phyloP scores from a whole-genome alignment of 1,140 invertebrate species.

The Saccostrea echinata region DNA sequence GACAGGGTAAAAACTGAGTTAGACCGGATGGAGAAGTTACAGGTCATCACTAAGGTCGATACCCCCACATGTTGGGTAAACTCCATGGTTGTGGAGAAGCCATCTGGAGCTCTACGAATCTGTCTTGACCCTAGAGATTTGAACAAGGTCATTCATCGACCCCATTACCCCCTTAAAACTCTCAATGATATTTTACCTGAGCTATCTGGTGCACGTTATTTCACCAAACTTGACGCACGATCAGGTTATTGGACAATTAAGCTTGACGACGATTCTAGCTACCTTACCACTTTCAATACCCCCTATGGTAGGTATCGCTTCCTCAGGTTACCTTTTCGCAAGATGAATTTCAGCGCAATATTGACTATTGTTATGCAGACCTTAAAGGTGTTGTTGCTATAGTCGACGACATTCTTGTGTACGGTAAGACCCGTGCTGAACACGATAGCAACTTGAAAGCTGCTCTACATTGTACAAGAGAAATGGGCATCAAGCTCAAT shows the following conservation, averaged over 20 bases:
- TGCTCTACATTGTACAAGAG: constrained; percentile 73
- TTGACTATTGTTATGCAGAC: constrained; percentile 72
- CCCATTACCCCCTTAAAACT: constrained; percentile 51
- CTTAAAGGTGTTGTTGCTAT: constrained; percentile 69
- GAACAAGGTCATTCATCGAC: neutral
- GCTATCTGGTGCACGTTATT: constrained; percentile 51
- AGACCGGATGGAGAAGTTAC: neutral
- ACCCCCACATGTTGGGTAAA: constrained; percentile 65
- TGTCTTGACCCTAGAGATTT: neutral
- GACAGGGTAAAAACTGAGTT: constrained; percentile 63
- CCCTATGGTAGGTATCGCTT: constrained; percentile 66
- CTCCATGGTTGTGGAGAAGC: constrained; percentile 41
- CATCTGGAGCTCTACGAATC: neutral
- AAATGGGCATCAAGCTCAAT: constrained; percentile 30
- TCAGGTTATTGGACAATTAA: constrained; percentile 76
- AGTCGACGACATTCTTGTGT: constrained; percentile 78
- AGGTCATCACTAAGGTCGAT: neutral
- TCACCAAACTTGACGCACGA: constrained; percentile 59
- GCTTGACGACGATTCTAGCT: constrained; percentile 72
- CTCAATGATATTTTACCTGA: constrained; percentile 54
- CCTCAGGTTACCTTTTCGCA: constrained; percentile 70
- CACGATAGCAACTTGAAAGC: constrained; percentile 73
- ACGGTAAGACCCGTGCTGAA: constrained; percentile 64
- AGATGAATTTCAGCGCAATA: constrained; percentile 68
- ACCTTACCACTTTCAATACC: constrained; percentile 69